These are phyloP conservation scores for Leptopilina myrica DNA, from an alignment of 2,888 invertebrate species.

Conservation along the genomic window DNA sequence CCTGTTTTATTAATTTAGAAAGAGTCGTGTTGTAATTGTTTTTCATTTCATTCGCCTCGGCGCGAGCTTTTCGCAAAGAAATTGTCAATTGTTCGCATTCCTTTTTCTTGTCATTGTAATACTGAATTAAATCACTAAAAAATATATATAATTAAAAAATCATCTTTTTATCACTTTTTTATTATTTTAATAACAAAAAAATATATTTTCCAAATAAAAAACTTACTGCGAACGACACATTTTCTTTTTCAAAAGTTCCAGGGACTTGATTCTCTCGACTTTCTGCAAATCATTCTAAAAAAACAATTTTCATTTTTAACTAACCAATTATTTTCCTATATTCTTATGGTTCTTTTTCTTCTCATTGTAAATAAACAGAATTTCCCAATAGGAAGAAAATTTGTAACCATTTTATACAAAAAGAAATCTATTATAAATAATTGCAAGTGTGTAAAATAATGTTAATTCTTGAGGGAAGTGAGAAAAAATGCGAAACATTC, in stretches of 20 bases:
- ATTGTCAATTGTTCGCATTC: not conserved
- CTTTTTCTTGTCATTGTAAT: conserved; percentile 24
- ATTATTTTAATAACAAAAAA: not conserved
- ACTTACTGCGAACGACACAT: conserved; percentile 31
- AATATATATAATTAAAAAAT: not conserved
- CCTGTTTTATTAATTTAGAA: conserved; percentile 17
- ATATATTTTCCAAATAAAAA: too few relatives aligned
- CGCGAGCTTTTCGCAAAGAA: not conserved
- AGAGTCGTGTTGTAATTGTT: not conserved
- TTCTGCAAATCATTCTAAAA: conserved; percentile 11
- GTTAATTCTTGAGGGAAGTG: too few relatives aligned
- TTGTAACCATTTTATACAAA: too few relatives aligned
- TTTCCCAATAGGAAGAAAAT: too few relatives aligned
- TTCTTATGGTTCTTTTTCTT: too few relatives aligned
- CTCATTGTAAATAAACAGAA: too few relatives aligned
- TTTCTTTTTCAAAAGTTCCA: conserved; percentile 29
- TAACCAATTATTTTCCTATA: too few relatives aligned
- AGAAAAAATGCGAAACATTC: too few relatives aligned
- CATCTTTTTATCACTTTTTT: not conserved
- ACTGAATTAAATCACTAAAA: conserved; percentile 27
- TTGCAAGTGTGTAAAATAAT: too few relatives aligned
- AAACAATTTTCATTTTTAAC: too few relatives aligned
- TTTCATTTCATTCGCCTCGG: conserved; percentile 24
- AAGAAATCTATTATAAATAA: too few relatives aligned
- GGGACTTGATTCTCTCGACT: not conserved